These are phyloP conservation scores for Gibbula magus DNA, from an alignment of 2,888 invertebrate genomes.

Conservation along the genomic window DNA sequence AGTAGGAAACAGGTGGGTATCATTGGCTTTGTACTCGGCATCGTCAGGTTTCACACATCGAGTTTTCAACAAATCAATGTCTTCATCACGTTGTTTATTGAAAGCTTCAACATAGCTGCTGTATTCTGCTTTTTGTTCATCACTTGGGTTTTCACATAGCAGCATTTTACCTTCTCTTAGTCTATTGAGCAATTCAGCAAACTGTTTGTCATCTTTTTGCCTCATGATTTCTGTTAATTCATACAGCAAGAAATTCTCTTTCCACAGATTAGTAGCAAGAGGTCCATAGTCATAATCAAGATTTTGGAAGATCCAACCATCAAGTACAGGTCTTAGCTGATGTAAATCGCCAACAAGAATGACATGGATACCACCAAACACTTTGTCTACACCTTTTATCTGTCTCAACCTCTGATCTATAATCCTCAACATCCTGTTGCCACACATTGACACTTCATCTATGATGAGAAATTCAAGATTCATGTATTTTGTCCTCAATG, in stretches of 20 bases:
- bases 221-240: slow-evolving; percentile 47
- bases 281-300: slow-evolving; percentile 31
- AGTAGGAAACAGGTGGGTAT: slow-evolving; percentile 40
- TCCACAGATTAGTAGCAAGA: slow-evolving; percentile 45
- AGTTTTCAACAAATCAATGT: slow-evolving; percentile 36
- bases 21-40: slow-evolving; percentile 31
- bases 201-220: slow-evolving; percentile 41
- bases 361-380: slow-evolving; percentile 41
- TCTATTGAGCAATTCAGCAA: slow-evolving; percentile 49
- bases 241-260: slow-evolving; percentile 38
- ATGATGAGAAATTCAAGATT: slow-evolving; percentile 39
- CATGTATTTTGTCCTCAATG: neutral
- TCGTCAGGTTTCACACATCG: slow-evolving; percentile 1
- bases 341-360: slow-evolving; percentile 45
- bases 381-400: slow-evolving; percentile 28
- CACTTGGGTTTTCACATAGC: no score
- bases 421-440: slow-evolving; percentile 34
- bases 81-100: slow-evolving; percentile 32
- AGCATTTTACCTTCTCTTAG: slow-evolving; percentile 40
- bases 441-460: slow-evolving; percentile 50
- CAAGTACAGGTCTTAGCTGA: slow-evolving; percentile 43
- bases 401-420: slow-evolving; percentile 37
- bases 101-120: no score
- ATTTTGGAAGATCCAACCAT: slow-evolving; percentile 33
- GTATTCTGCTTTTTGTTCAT: no score